Conservation (phyloP, 2,113 vertebrate genomes). For the Grus americana region DNA sequence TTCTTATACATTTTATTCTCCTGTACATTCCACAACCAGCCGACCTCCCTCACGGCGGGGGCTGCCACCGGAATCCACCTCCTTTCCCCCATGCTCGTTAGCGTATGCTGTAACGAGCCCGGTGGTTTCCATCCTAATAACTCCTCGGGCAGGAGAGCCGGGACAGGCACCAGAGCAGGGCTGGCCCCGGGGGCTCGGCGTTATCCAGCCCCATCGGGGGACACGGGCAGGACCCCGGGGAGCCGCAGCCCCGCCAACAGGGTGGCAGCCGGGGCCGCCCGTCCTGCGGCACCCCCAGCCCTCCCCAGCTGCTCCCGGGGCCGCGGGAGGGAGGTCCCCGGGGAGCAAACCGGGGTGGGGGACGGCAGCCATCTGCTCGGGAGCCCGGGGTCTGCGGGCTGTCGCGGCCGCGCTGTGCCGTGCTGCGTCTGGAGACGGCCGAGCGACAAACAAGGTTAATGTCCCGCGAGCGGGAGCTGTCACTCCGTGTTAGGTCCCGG, state of each 20-base stretch:
- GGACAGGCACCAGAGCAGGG: neutral
- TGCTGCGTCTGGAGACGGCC: neutral
- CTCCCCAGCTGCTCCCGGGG: neutral
- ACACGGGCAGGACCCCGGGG: neutral
- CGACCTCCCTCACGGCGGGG: neutral
- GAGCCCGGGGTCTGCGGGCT: neutral
- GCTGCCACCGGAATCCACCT: neutral
- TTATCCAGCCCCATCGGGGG: neutral
- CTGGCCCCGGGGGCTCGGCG: neutral
- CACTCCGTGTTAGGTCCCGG: neutral
- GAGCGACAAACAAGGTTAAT: slow-evolving; percentile 11
- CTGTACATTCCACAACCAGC: neutral
- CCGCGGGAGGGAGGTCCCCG: neutral
- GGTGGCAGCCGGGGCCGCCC: neutral
- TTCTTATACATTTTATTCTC: neutral
- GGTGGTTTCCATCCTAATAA: neutral
- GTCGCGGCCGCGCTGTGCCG: neutral
- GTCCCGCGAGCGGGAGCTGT: neutral
- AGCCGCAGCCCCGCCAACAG: neutral
- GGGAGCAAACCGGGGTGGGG: neutral
- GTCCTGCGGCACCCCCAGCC: neutral
- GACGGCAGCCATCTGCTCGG: slow-evolving; percentile 11
- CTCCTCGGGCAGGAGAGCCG: neutral
- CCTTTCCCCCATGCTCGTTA: neutral
- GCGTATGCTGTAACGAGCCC: neutral